Conservation (phyloP, 2,113 vertebrate genomes). For the Myrmophylax atrothorax region DNA sequence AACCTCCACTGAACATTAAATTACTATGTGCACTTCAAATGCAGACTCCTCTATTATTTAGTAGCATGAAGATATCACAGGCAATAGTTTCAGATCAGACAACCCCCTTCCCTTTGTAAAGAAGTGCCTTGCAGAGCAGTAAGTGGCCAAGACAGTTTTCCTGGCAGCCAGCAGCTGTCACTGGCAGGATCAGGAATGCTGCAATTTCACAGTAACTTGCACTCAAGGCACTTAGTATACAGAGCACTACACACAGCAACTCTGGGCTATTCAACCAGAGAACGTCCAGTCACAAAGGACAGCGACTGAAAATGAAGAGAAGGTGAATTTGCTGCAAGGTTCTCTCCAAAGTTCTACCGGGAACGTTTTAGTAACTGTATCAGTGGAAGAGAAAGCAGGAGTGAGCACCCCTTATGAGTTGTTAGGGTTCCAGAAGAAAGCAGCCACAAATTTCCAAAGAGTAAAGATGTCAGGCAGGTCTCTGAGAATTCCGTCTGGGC, state of each 20-base stretch:
- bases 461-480: background rate
- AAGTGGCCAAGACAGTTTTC: background rate
- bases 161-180: slow-evolving; percentile 1
- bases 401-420: background rate
- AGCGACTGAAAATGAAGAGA: accelerated
- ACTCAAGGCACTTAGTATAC: slow-evolving; percentile 23
- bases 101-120: background rate
- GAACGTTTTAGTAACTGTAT: background rate
- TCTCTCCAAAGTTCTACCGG: background rate
- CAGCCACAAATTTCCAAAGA: background rate
- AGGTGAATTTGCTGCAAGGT: background rate
- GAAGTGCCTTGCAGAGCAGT: background rate
- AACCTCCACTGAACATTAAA: background rate
- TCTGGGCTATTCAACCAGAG: background rate
- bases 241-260: background rate
- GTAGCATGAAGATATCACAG: accelerated
- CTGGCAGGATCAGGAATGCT: background rate
- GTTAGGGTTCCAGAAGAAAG: background rate
- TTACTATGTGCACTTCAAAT: background rate
- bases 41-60: background rate
- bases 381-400: background rate
- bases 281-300: background rate
- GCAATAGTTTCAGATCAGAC: background rate
- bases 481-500: background rate
- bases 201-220: slow-evolving; percentile 19